Conservation (phyloP, 2,113 vertebrate species). For the Esox niger region DNA sequence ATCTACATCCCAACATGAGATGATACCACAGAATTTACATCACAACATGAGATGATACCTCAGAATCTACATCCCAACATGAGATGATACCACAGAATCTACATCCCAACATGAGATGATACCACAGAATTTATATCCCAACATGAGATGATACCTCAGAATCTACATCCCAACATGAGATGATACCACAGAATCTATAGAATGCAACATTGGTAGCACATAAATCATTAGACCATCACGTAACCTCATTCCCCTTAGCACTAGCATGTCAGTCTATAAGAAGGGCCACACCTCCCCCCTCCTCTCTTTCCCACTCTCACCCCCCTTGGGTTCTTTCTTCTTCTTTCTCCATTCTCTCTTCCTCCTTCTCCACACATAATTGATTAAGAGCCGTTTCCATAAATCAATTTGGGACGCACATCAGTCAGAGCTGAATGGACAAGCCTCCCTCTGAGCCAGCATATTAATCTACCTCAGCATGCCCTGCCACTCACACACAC, state of each 20-base stretch:
- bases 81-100: too few relatives aligned
- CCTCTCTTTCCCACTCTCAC: conserved; percentile 17
- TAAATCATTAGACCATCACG: too few relatives aligned
- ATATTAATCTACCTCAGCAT: conserved; percentile 77
- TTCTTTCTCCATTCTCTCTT: conserved; percentile 42
- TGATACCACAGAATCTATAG: too few relatives aligned
- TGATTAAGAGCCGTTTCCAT: conserved; percentile 98
- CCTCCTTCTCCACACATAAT: conserved; percentile 88
- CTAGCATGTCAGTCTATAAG: conserved; percentile 9
- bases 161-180: too few relatives aligned
- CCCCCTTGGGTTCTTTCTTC: conserved; percentile 35
- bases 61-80: too few relatives aligned
- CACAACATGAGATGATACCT: too few relatives aligned
- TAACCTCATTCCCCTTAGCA: conserved; percentile 54
- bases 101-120: too few relatives aligned
- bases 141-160: too few relatives aligned
- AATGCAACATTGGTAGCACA: too few relatives aligned
- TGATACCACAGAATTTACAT: too few relatives aligned
- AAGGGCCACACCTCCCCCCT: conserved; percentile 30
- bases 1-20: too few relatives aligned
- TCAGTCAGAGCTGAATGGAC: conserved; percentile 97
- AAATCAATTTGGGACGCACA: conserved; percentile 99
- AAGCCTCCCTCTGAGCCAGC: conserved; percentile 69
- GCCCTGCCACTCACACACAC: conserved; percentile 60
- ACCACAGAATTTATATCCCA: too few relatives aligned